A percentile compares a stretch with the other conserved stretches of the same genome.
phyloP scores from a whole-genome alignment of 2,113 vertebrate species.

The Anarhynchus alexandrinus region DNA sequence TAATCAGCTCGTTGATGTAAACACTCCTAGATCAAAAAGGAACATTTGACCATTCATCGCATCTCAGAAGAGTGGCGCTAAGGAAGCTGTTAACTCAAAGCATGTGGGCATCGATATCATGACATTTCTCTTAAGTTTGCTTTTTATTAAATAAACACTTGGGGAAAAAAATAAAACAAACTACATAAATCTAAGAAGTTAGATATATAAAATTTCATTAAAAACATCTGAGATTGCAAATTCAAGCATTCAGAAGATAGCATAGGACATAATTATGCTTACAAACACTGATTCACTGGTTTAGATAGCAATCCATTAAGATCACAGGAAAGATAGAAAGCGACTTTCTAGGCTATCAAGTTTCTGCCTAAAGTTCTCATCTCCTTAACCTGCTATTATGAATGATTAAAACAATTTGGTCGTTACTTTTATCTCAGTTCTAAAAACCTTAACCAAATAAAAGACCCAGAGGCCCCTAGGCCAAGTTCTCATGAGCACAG shows the following conservation, averaged over 20 bases:
- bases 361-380: constrained; percentile 17
- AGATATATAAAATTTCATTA: neutral
- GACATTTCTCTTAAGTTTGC: neutral
- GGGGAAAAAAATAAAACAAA: neutral
- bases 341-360: neutral
- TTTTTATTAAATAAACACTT: neutral
- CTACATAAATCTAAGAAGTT: neutral
- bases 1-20: neutral
- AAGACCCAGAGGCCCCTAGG: neutral
- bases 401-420: constrained; percentile 1
- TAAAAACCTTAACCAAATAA: neutral
- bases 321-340: neutral
- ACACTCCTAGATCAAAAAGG: neutral
- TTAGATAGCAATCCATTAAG: constrained; percentile 3
- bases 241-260: neutral
- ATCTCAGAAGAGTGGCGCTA: neutral
- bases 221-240: neutral
- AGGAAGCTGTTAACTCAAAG: neutral
- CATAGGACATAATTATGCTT: neutral
- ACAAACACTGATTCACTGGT: neutral
- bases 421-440: neutral
- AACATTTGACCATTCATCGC: neutral
- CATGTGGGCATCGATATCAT: neutral
- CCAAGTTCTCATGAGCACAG: neutral
- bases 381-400: constrained; percentile 13